Evolutionary conservation across 2,797 vertebrate genomes (phyloP).

Genomic region (Enteromius afrohamiltoni): DNA sequence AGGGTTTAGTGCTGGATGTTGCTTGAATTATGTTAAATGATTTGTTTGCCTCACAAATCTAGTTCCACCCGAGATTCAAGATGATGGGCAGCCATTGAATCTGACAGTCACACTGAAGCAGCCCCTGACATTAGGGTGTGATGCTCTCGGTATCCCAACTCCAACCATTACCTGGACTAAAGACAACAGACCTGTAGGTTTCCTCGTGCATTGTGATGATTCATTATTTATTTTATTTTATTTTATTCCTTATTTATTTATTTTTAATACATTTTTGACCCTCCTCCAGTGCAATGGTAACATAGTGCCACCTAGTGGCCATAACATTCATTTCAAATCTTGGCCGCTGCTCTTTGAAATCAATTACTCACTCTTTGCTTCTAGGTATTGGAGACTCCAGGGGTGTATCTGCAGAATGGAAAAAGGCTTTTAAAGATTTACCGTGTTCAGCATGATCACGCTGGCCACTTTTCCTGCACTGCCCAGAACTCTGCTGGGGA

Average conservation of each 20-base stretch:
- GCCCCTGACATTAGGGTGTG: conserved; percentile 84
- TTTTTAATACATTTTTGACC: neutral
- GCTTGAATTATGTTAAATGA: neutral
- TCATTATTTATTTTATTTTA: neutral
- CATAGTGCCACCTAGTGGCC: conserved; percentile 71
- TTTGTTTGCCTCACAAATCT: conserved; percentile 1
- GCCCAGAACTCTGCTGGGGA: conserved; percentile 83
- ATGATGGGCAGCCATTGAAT: conserved; percentile 74
- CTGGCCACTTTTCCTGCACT: conserved; percentile 81
- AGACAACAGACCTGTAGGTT: conserved; percentile 80
- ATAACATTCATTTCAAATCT: neutral
- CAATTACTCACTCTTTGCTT: conserved; percentile 21
- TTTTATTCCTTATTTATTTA: neutral
- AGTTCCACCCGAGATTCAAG: conserved; percentile 87
- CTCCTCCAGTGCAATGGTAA: conserved; percentile 40
- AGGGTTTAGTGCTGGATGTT: neutral
- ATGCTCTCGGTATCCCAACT: conserved; percentile 80
- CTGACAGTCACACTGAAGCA: conserved; percentile 83
- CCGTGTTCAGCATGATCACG: conserved; percentile 78
- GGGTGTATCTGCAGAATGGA: conserved; percentile 77
- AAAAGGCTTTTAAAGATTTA: conserved; percentile 81
- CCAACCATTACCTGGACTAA: conserved; percentile 85
- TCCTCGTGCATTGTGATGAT: neutral
- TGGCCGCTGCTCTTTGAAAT: conserved; percentile 1
- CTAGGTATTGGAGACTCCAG: conserved; percentile 70